phyloP scores from a whole-genome alignment of 2,888 invertebrate genomes.

The Microctonus hyperodae region DNA sequence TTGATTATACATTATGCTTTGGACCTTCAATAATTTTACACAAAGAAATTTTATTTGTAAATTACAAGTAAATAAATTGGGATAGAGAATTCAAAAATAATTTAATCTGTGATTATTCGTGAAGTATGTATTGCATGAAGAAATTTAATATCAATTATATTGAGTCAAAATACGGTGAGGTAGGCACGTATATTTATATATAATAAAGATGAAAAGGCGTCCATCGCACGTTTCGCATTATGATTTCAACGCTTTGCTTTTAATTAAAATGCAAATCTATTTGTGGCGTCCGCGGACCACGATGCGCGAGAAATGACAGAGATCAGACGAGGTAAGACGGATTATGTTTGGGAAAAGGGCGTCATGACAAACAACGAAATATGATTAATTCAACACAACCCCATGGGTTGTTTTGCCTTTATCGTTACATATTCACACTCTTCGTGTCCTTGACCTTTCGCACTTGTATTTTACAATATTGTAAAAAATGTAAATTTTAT shows the following conservation, averaged over 20 bases:
- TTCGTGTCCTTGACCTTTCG: too few relatives aligned
- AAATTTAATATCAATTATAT: constrained; percentile 19
- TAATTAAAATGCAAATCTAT: constrained; percentile 71
- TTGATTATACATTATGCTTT: background rate
- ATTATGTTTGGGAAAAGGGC: constrained; percentile 56
- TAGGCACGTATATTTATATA: constrained; percentile 17
- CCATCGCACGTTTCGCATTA: constrained; percentile 65
- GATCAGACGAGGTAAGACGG: constrained; percentile 62
- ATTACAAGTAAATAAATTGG: background rate
- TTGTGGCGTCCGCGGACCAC: constrained; percentile 41
- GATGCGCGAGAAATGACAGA: constrained; percentile 41
- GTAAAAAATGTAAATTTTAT: too few relatives aligned
- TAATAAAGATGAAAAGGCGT: constrained; percentile 49
- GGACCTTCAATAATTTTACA: background rate
- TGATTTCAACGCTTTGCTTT: constrained; percentile 71
- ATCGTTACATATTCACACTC: constrained; percentile 4
- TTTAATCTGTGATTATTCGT: background rate
- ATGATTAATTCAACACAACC: constrained; percentile 63
- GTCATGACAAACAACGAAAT: constrained; percentile 63
- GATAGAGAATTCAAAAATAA: background rate
- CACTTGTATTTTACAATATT: too few relatives aligned
- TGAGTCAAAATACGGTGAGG: constrained; percentile 13
- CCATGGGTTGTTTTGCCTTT: constrained; percentile 37
- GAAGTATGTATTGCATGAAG: background rate
- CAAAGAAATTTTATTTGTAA: background rate